Base-by-base conservation (phyloP, 2,113 vertebrate genomes). In the Cynopterus brachyotis region DNA sequence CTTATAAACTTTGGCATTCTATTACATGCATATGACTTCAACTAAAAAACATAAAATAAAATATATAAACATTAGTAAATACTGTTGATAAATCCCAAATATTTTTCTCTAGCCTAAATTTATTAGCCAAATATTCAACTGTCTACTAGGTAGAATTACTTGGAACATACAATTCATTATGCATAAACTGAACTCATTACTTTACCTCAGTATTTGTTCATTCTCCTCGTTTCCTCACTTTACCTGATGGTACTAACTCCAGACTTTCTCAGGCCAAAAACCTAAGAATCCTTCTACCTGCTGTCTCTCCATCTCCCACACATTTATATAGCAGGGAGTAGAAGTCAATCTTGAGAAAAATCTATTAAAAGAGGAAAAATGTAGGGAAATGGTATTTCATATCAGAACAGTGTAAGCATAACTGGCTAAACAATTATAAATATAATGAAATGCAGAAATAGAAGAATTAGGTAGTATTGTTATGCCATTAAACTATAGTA, bases 41-140 rank as follows among this genome's bases (percentile, higher is more conserved):
- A 37, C n/a, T 19, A 81, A 94, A 69, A 86, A 8, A 81, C 42
- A 42, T 12, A 53, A 0, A 0, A 60, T 10, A 60, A 26, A 60
- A 26, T 81, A 12, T n/a, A 72, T n/a, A 81, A 80, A 42, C 30
- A 78, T 40, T 40, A 70, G 70, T 40, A 80, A 88, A 73, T 64
- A 88, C 82, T 28, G 11, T 42, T 55, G 15, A 94, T 6, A 88
- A 73, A 81, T 64, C 9, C 42, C 35, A 81, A 55, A 80, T 35
- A 60, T 81, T 94, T 88, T 88, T 64, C 75, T 88, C n/a, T 64
- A 73, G 55, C 5, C 55, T 89, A 89, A 37, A 88, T 94, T 94
- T 88, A 70, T 64, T 72, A 32, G 16, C 28, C 55, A 72, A 47
- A 82, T 50, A 72, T 47, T 26, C 12, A 73, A 62, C 17, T 40